Evolutionary conservation across 1,140 invertebrate genomes (phyloP), one percentile per base, ranked within the genome.

Genomic region (Diorhabda elongata): DNA sequence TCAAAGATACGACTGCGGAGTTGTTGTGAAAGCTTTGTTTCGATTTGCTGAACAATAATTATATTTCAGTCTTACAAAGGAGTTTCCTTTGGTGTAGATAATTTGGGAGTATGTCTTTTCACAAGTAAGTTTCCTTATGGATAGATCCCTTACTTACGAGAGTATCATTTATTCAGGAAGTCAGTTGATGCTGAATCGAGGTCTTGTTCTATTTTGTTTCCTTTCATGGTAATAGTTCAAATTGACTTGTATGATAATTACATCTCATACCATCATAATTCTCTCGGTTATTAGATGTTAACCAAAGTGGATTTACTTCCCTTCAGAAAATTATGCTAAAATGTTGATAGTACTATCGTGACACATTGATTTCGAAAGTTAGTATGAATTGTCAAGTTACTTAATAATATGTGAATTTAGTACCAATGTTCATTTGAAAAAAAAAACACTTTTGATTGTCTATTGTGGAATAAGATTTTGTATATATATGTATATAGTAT

Each of bases 161-260:
- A 62, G 26, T 44, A 62, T 62, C 61, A 44, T 62, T 62, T 62
- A 62, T 62, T 62, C 61, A 62, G 42, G 44, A 62, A 62, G 61
- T 44, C 43, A 62, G 42, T 62, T 62, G 42, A 44, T 44, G 61
- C 61, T 62, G 44, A 62, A 44, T 62, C 43, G 5, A 52, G 47
- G 47, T 52, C 47, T 52, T 52, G 47, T 52, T 52, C 47, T 52
- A 52, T 52, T 52, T 52, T 52, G 47, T 52, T 52, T 52, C 47
- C 47, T 52, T 52, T 52, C 47, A 52, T 52, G 47, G 47, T 52
- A 52, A 52, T 52, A 52, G 47, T 52, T 52, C n/a, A 52, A 52
- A 52, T 52, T 52, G 47, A 52, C 47, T 52, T 52, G 47, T 52
- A 52, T 52, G 47, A 52, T 52, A 52, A 52, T 52, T 52, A 52